A percentile compares a stretch with the other conserved stretches of the same genome.
Conservation (phyloP, 2,888 invertebrate genomes). For the Drosophila prostipennis region DNA sequence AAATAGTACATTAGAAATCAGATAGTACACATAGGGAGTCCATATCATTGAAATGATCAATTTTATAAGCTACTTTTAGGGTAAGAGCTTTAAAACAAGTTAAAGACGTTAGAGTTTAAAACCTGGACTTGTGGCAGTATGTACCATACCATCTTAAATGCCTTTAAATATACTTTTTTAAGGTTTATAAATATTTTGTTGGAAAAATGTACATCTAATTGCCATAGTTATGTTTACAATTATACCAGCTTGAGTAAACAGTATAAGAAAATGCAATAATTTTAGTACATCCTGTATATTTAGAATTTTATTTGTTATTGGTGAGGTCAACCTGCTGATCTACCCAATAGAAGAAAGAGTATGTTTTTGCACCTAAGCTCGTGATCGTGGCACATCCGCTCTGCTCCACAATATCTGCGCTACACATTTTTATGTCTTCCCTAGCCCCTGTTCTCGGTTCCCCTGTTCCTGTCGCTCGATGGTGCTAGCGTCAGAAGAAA, state of each 20-base stretch:
- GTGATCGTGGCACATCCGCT: conserved; percentile 24
- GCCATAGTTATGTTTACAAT: too few relatives aligned
- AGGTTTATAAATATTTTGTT: too few relatives aligned
- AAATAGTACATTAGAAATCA: too few relatives aligned
- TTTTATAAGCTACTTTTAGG: conserved; percentile 16
- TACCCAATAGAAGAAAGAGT: neutral
- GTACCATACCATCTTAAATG: too few relatives aligned
- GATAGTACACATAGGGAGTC: too few relatives aligned
- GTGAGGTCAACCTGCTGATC: too few relatives aligned
- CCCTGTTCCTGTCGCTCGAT: conserved; percentile 4
- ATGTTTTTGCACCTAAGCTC: neutral
- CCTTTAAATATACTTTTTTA: too few relatives aligned
- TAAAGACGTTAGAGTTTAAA: neutral
- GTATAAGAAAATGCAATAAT: too few relatives aligned
- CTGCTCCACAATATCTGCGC: conserved; percentile 20
- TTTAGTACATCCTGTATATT: neutral
- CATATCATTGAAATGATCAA: neutral
- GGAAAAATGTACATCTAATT: too few relatives aligned
- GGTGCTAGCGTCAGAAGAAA: conserved; percentile 31
- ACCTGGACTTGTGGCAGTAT: too few relatives aligned
- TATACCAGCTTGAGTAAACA: too few relatives aligned
- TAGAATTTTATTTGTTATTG: neutral
- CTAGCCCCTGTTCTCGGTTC: conserved; percentile 11
- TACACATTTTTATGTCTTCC: conserved; percentile 37
- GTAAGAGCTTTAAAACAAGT: neutral